Conservation (phyloP, 2,888 invertebrate species). For the Nudaria mundana region DNA sequence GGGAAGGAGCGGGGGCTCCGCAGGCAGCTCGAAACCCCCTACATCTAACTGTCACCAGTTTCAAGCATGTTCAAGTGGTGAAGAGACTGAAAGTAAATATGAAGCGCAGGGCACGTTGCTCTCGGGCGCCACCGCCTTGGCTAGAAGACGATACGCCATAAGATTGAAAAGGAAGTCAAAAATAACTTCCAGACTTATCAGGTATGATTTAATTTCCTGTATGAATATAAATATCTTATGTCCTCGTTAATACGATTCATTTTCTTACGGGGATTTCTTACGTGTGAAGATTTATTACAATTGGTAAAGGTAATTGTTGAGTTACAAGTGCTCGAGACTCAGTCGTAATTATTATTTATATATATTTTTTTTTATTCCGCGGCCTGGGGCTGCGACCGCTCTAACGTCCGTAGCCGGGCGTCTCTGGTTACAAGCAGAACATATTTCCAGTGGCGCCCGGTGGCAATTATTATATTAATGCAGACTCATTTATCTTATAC, state of each 20-base stretch:
- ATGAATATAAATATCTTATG: too few species aligned
- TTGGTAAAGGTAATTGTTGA: too few species aligned
- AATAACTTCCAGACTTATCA: constrained; percentile 65
- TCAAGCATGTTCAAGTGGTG: constrained; percentile 40
- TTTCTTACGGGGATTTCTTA: neutral
- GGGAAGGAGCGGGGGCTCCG: constrained; percentile 52
- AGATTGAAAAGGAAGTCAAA: constrained; percentile 70
- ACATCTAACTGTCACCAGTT: constrained; percentile 35
- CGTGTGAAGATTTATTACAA: too few species aligned
- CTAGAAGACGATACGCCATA: constrained; percentile 72
- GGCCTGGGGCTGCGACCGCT: too few species aligned
- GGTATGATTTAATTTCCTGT: constrained; percentile 43
- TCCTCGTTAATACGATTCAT: neutral
- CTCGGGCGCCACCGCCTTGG: constrained; percentile 68
- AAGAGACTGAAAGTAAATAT: constrained; percentile 45
- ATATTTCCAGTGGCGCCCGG: too few species aligned
- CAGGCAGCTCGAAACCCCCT: constrained; percentile 50
- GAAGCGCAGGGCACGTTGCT: constrained; percentile 61
- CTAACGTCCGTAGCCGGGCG: too few species aligned
- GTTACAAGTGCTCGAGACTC: too few species aligned
- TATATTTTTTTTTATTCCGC: too few species aligned
- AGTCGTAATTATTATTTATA: too few species aligned
- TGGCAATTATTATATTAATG: too few species aligned
- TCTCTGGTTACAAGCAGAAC: too few species aligned
- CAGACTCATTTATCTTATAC: too few species aligned